Percentiles rank a stretch among this genome's conserved stretches.
phyloP scores from a whole-genome alignment of 2,888 invertebrate genomes.

The Eupithecia exiguata region DNA sequence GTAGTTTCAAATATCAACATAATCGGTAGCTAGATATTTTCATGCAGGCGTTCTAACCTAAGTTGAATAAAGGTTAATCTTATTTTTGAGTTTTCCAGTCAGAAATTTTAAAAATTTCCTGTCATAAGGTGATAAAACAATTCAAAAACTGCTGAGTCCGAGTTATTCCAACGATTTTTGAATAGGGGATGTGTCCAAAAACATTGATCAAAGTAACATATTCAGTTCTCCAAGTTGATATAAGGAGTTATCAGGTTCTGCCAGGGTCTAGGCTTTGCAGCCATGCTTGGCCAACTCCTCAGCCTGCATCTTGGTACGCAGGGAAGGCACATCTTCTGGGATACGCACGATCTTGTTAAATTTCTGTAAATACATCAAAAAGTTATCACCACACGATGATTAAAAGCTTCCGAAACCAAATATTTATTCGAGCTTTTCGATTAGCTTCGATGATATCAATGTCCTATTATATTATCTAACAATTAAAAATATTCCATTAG shows the following conservation, averaged over 20 bases:
- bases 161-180: background rate
- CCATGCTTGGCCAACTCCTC: constrained; percentile 76
- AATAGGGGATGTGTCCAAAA: background rate
- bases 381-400: background rate
- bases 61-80: background rate
- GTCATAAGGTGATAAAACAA: background rate
- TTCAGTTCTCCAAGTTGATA: background rate
- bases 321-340: constrained; percentile 90
- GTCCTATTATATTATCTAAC: background rate
- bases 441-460: background rate
- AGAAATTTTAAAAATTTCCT: background rate
- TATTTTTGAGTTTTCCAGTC: background rate
- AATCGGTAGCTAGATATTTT: background rate
- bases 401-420: background rate
- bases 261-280: constrained; percentile 52
- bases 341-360: constrained; percentile 92
- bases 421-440: background rate
- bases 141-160: background rate
- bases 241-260: background rate
- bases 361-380: constrained; percentile 85
- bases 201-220: constrained; percentile 16
- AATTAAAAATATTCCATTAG: too few relatives aligned
- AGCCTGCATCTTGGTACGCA: constrained; percentile 91
- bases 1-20: background rate
- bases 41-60: background rate